Evolutionary conservation across 2,888 invertebrate species (phyloP).

Genomic region (Papilio gigon): DNA sequence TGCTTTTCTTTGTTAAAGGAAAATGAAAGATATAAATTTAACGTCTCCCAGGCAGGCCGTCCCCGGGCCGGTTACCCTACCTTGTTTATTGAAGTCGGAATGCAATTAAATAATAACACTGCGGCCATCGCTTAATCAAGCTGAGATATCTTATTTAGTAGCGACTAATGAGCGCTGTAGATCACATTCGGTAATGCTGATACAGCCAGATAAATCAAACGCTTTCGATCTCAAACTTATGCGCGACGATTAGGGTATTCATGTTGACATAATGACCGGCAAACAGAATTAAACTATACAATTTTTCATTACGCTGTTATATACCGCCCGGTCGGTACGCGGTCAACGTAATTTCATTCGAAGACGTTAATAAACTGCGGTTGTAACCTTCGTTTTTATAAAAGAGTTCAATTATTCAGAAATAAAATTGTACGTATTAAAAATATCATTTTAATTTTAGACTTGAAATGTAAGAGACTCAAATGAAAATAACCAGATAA

Average conservation of each 20-base stretch:
- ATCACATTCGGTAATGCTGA: constrained; percentile 79
- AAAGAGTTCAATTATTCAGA: no score
- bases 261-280: constrained; percentile 77
- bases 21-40: no score
- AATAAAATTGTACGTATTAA: no score
- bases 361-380: neutral
- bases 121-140: constrained; percentile 70
- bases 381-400: neutral
- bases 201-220: constrained; percentile 76
- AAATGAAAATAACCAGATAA: no score
- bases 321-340: constrained; percentile 31
- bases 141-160: constrained; percentile 77
- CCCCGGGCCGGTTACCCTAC: no score
- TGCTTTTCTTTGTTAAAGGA: no score
- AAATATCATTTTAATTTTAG: no score
- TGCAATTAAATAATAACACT: constrained; percentile 77
- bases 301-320: constrained; percentile 60
- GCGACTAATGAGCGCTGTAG: constrained; percentile 78
- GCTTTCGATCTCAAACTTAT: constrained; percentile 78
- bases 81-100: constrained; percentile 70
- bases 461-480: no score
- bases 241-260: constrained; percentile 71
- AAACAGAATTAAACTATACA: constrained; percentile 69
- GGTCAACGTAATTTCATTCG: constrained; percentile 17
- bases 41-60: no score